These are phyloP conservation scores for Paguma larvata DNA, from an alignment of 2,797 vertebrate species.

Conservation along the genomic window DNA sequence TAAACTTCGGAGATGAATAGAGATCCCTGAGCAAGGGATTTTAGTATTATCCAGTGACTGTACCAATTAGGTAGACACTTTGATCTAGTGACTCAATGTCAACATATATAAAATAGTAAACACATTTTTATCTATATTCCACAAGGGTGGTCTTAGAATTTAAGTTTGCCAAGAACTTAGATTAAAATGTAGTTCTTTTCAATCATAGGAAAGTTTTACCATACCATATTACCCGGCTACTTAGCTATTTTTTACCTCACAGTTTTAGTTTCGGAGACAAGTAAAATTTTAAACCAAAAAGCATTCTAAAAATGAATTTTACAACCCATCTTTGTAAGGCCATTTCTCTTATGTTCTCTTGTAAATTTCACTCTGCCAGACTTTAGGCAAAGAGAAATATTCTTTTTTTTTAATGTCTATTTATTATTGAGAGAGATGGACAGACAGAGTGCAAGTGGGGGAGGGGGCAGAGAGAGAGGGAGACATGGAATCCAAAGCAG, in stretches of 20 bases:
- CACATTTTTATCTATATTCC: not conserved
- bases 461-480: too few relatives aligned
- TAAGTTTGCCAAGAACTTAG: not conserved
- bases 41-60: not conserved
- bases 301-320: constrained; percentile 53
- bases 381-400: constrained; percentile 64
- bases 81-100: not conserved
- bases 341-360: not conserved
- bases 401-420: constrained; percentile 41
- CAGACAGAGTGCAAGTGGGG: too few relatives aligned
- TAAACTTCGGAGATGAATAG: not conserved
- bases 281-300: constrained; percentile 53
- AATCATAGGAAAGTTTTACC: not conserved
- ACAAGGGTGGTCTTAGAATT: constrained; percentile 29
- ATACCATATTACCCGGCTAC: not conserved
- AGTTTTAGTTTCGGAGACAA: not conserved
- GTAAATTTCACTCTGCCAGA: constrained; percentile 20
- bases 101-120: constrained; percentile 14
- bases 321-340: not conserved
- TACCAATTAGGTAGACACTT: not conserved
- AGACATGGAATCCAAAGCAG: too few relatives aligned
- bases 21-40: not conserved
- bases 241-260: not conserved
- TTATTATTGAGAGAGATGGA: too few relatives aligned
- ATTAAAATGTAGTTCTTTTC: constrained; percentile 14